Evolutionary conservation across 2,113 vertebrate species (phyloP).

Genomic region (Redunca redunca): DNA sequence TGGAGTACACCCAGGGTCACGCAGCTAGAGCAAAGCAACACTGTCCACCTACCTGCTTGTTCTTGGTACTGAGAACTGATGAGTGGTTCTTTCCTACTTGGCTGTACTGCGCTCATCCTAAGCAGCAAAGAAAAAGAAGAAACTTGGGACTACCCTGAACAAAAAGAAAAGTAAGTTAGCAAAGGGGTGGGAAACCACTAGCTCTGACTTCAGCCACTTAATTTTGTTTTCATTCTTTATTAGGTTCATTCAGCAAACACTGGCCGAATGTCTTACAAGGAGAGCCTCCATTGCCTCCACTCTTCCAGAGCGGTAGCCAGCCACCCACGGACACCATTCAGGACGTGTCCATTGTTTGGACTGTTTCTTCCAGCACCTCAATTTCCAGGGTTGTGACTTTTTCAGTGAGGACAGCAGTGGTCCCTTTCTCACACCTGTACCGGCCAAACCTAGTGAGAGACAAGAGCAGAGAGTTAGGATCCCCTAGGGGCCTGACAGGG

Average conservation of each 20-base stretch:
- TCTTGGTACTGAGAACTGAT: not conserved
- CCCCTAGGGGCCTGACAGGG: accelerated
- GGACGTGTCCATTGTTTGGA: slow-evolving; percentile 88
- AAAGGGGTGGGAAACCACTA: not conserved
- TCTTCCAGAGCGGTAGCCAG: not conserved
- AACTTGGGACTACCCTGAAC: not conserved
- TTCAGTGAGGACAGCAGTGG: slow-evolving; percentile 82
- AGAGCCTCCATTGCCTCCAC: not conserved
- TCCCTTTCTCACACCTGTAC: slow-evolving; percentile 85
- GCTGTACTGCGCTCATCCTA: not conserved
- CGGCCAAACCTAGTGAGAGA: slow-evolving; percentile 75
- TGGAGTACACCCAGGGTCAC: not conserved
- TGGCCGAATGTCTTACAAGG: not conserved
- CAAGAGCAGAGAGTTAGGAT: not conserved
- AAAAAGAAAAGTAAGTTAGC: not conserved
- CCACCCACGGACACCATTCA: slow-evolving; percentile 45
- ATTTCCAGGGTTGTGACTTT: slow-evolving; percentile 77
- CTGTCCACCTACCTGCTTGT: not conserved
- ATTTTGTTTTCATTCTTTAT: slow-evolving; percentile 51
- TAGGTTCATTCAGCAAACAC: slow-evolving; percentile 10
- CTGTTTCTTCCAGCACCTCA: slow-evolving; percentile 83
- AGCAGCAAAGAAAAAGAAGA: not conserved
- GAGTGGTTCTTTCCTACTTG: not conserved
- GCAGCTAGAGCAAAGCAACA: not conserved
- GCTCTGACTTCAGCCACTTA: not conserved